Percentiles rank a stretch among this genome's conserved stretches.
These are phyloP conservation scores for Lithosia quadra DNA, from an alignment of 2,888 invertebrate species.

Conservation along the genomic window DNA sequence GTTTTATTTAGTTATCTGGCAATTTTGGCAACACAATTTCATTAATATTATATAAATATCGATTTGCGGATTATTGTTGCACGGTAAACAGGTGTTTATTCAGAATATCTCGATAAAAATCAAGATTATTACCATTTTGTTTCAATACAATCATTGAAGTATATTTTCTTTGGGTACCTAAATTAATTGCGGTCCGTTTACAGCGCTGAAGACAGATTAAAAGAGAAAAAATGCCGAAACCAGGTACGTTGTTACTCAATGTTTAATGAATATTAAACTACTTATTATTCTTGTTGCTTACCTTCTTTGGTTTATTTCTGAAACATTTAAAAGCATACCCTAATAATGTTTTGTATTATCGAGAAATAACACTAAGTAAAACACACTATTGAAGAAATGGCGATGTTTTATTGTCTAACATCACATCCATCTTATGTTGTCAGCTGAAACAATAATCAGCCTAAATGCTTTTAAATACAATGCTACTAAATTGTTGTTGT, in stretches of 20 bases:
- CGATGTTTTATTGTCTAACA: neutral
- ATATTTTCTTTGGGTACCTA: neutral
- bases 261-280: neutral
- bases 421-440: neutral
- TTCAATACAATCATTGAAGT: neutral
- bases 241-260: slow-evolving; percentile 29
- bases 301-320: neutral
- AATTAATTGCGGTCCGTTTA: neutral
- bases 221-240: slow-evolving; percentile 36
- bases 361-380: neutral
- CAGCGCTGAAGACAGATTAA: neutral
- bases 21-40: neutral
- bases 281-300: neutral
- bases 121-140: neutral
- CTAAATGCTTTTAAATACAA: too few relatives aligned
- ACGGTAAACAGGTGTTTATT: neutral
- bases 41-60: neutral
- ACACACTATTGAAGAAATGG: neutral
- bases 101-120: too few relatives aligned
- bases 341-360: too few relatives aligned
- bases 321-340: neutral
- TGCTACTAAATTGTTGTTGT: too few relatives aligned
- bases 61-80: neutral
- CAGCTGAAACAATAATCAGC: too few relatives aligned
- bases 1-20: neutral